Evolutionary conservation across 1,140 invertebrate species (phyloP).

Genomic region (Bicyclus anynana): DNA sequence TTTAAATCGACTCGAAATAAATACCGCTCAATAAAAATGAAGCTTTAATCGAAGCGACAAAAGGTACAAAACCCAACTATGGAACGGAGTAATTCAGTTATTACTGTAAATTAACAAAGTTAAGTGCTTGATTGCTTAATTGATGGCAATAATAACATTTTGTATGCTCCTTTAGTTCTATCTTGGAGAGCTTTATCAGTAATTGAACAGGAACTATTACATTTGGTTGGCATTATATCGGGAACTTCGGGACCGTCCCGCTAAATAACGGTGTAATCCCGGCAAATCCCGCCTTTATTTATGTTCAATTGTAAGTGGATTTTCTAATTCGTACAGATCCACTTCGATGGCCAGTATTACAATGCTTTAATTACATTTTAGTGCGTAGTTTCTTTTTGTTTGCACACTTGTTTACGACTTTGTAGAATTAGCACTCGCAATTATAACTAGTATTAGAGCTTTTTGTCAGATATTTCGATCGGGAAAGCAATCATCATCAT

Average conservation of each 20-base stretch:
- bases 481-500: no score
- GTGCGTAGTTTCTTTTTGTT: not conserved
- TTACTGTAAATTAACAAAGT: slow-evolving; percentile 39
- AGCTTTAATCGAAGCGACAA: slow-evolving; percentile 2
- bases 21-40: slow-evolving; percentile 7
- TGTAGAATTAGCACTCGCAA: no score
- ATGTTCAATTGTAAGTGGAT: slow-evolving; percentile 37
- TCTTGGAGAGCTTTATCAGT: slow-evolving; percentile 54
- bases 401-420: not conserved
- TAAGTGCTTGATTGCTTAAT: slow-evolving; percentile 32
- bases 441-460: no score
- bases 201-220: slow-evolving; percentile 58
- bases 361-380: not conserved
- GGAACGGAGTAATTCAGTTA: slow-evolving; percentile 4
- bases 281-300: slow-evolving; percentile 44
- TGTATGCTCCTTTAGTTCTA: slow-evolving; percentile 43
- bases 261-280: slow-evolving; percentile 49
- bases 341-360: slow-evolving; percentile 6
- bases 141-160: slow-evolving; percentile 47
- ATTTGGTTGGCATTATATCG: slow-evolving; percentile 48
- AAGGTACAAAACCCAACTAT: not conserved
- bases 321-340: slow-evolving; percentile 19
- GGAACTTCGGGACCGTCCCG: slow-evolving; percentile 41
- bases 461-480: no score
- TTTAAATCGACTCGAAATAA: not conserved